Evolutionary conservation across 2,797 vertebrate species (phyloP), one percentile per base, ranked within the genome.

Genomic region (Ctenopoma multispine): DNA sequence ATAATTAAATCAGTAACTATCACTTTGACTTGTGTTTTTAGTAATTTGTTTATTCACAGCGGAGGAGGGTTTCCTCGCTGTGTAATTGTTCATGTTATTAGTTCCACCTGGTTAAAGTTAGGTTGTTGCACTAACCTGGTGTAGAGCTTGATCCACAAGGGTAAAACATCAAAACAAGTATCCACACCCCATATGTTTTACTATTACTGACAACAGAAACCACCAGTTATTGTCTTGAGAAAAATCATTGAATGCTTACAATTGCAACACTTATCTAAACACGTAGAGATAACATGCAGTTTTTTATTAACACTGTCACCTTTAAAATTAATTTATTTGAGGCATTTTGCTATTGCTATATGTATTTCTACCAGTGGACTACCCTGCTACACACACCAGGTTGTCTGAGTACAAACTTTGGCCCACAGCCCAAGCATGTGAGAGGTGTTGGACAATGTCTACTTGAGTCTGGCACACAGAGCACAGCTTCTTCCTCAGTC

Each of bases 361-460:
- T 50, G 21, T 15, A 23, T 64, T 57, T 51, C 7, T 29, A 36
- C 13, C 2, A 10, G 5, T 34, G 49, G 31, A 15, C 23, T 46
- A 9, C 38, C 21, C n/a, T 41, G 55, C 70, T 63, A 63, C 48
- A 63, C 71, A 66, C 47, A 48, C 9, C 31, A 34, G 7, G 31
- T 34, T 34, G 8, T 34, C 7, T 10, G 31, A 34, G 31, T 34
- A 34, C 48, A 41, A 36, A 46, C 44, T 46, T 20, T 46, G 29
- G 55, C 41, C 50, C 27, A 81, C 86, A 88, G 79, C 79, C 60
- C 38, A 70, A 83, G 86, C 82, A 90, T 76, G 85, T 81, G 87
- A 88, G 72, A 60, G 63, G 69, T 31, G 57, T 64, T 76, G 69
- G 77, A 80, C 67, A 80, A 31, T 40, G 68, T 78, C 63, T 78